A percentile compares a stretch with the other conserved stretches of the same genome.
Conservation (phyloP, 2,113 vertebrate genomes). For the Cololabis saira region DNA sequence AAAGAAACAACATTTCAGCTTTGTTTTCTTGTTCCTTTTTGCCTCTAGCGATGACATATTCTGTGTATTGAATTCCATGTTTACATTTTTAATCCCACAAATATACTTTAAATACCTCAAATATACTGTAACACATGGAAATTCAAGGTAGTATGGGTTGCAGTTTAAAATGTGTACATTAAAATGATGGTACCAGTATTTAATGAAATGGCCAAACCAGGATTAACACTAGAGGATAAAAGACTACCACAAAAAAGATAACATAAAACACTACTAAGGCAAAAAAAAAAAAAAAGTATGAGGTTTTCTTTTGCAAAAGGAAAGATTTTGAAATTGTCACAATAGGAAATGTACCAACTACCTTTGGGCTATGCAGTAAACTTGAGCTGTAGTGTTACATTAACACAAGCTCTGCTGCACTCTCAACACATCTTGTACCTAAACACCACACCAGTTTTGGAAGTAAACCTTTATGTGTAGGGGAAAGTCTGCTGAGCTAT, state of each 20-base stretch:
- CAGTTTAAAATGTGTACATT: not conserved
- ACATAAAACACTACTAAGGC: not conserved
- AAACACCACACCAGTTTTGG: too few relatives aligned
- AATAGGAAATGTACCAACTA: not conserved
- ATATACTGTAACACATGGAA: not conserved
- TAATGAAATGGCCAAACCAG: too few relatives aligned
- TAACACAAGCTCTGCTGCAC: not conserved
- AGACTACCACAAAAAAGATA: not conserved
- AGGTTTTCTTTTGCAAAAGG: not conserved
- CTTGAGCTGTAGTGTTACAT: not conserved
- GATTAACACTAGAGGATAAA: not conserved
- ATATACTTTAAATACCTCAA: constrained; percentile 7
- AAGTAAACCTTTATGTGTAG: too few relatives aligned
- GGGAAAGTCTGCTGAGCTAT: too few relatives aligned
- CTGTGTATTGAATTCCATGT: constrained; percentile 1
- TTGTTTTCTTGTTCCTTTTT: constrained; percentile 17
- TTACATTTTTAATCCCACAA: constrained; percentile 30
- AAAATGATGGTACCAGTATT: not conserved
- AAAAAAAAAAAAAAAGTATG: not conserved
- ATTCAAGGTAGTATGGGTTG: not conserved
- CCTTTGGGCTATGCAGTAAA: not conserved
- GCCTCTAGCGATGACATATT: constrained; percentile 27
- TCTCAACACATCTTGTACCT: too few relatives aligned
- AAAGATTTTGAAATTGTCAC: not conserved
- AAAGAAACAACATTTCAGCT: not conserved